Conservation (phyloP, 2,113 vertebrate species). For the Podarcis muralis region DNA sequence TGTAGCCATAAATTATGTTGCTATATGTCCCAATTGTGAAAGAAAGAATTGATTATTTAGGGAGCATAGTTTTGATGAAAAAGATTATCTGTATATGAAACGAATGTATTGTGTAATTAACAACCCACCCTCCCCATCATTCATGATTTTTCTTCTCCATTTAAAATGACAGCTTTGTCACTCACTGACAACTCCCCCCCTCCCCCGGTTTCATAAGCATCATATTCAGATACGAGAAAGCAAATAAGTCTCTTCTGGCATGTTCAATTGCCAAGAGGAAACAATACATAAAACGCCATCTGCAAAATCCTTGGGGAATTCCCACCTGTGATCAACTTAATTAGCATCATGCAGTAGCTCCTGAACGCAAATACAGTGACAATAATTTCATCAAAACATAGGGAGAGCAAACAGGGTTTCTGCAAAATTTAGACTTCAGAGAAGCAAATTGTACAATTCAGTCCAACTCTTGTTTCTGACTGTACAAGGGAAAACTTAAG, state of each 20-base stretch:
- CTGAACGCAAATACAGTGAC: slow-evolving; percentile 16
- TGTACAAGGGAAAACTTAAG: background rate
- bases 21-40: background rate
- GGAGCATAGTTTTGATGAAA: background rate
- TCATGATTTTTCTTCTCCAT: background rate
- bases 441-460: slow-evolving; percentile 2
- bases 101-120: background rate
- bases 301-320: slow-evolving; percentile 31
- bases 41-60: background rate
- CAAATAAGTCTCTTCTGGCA: background rate
- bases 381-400: slow-evolving; percentile 11
- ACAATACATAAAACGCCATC: slow-evolving; percentile 18
- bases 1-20: background rate
- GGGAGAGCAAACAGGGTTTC: slow-evolving; percentile 11
- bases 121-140: background rate
- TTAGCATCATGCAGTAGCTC: slow-evolving; percentile 3
- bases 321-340: slow-evolving; percentile 30
- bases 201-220: background rate
- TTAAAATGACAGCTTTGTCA: background rate
- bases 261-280: slow-evolving; percentile 13
- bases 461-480: background rate
- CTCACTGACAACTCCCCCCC: no score
- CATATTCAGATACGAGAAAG: background rate
- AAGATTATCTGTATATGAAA: background rate
- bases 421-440: slow-evolving; percentile 5